Evolutionary conservation across 2,113 vertebrate genomes (phyloP), one percentile per base, ranked within the genome.

Genomic region (Microcebus jonahi): DNA sequence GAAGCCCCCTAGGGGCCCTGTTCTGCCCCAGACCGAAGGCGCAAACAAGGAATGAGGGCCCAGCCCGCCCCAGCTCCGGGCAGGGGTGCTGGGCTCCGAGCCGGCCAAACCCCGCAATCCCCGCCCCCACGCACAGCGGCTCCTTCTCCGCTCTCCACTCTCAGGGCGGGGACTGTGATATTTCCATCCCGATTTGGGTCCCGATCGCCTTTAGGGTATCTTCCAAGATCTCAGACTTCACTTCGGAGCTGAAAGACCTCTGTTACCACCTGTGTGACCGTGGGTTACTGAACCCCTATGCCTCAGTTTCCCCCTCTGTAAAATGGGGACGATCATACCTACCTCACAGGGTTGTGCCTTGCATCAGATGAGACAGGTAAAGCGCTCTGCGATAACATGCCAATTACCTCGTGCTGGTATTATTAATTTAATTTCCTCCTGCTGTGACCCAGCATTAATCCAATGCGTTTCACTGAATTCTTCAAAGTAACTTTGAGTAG

Each of bases 91-190:
- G 50, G 53, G 31, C 75, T 77, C 4, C 1, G 77, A 3, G 9
- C 55, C 23, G 0, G 8, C 1, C n/a, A 13, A 39, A 68, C 90
- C 8, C 0, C 1, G 11, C 34, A 27, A 13, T 13, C 15, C 39
- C 45, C 4, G 9, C 42, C 0, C 10, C 15, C n/a, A 5, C 29
- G 9, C 23, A 5, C 21, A 70, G 21, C 21, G 53, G 36, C 12
- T 25, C 50, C 50, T 59, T 73, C 10, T 53, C 53, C 17, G 3
- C 23, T 42, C 8, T 27, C 55, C 31, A 55, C 5, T 23, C 42
- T 11, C 8, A 27, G 1, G 1, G 1, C 3, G 7, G 20, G 34
- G n/a, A 27, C 8, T 2, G 31, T 5, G 25, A 36, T 2, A 3
- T 59, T 95, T 31, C 10, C 4, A 4, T 3, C 70, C 55, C 48